These are phyloP conservation scores for Drosophila monieri DNA, from an alignment of 2,888 invertebrate species.

Conservation along the genomic window DNA sequence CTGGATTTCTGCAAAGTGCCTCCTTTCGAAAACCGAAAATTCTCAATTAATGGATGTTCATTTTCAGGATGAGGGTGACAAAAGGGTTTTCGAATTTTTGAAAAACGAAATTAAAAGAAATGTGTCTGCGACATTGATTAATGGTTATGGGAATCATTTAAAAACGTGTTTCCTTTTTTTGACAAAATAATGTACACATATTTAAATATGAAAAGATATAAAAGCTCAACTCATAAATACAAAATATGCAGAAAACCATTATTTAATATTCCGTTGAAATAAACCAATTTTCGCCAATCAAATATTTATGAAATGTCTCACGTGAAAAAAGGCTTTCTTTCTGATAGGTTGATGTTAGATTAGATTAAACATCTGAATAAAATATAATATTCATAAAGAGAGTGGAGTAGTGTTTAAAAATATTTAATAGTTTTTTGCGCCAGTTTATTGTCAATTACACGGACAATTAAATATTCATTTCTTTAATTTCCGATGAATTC, in stretches of 20 bases:
- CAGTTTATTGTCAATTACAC: background rate
- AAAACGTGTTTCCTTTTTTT: background rate
- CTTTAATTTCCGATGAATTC: background rate
- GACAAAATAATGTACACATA: background rate
- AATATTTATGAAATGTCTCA: conserved; percentile 1
- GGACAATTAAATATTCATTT: background rate
- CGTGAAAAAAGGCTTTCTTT: background rate
- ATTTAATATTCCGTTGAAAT: conserved; percentile 1
- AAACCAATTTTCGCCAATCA: conserved; percentile 2
- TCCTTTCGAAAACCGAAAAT: conserved; percentile 12
- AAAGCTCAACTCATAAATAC: background rate
- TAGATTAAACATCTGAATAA: background rate
- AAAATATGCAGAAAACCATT: background rate
- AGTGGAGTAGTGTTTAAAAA: background rate
- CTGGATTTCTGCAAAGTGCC: conserved; percentile 2
- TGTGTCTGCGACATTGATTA: conserved; percentile 2
- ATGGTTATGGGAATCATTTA: background rate
- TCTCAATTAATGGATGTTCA: conserved; percentile 43
- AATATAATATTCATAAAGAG: conserved; percentile 1
- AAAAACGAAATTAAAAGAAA: background rate
- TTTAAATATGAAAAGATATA: background rate
- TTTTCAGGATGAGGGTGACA: background rate
- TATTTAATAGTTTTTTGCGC: background rate
- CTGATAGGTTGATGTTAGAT: background rate
- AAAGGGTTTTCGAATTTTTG: background rate